A percentile compares a stretch with the other conserved stretches of the same genome.
phyloP scores from a whole-genome alignment of 2,113 vertebrate species.

The Bos javanicus region DNA sequence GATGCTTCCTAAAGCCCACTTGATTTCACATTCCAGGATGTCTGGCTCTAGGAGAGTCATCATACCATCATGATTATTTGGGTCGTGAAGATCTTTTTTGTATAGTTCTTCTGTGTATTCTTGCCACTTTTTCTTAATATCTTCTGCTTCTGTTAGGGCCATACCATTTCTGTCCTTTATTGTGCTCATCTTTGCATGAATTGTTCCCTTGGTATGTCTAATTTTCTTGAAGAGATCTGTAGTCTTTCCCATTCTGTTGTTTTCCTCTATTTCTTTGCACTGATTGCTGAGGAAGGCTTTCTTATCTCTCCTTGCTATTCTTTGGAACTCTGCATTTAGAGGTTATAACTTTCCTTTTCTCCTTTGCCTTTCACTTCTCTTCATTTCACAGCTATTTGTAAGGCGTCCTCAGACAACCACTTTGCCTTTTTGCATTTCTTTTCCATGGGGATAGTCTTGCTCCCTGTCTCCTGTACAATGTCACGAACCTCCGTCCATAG shows the following conservation, averaged over 20 bases:
- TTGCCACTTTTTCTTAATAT: neutral
- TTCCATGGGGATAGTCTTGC: neutral
- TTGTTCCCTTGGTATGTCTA: neutral
- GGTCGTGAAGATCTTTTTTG: neutral
- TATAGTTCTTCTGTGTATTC: neutral
- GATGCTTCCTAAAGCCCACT: neutral
- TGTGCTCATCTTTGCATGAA: neutral
- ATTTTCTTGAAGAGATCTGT: neutral
- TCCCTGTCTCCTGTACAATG: neutral
- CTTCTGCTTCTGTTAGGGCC: neutral
- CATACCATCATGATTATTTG: neutral
- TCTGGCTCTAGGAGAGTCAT: neutral
- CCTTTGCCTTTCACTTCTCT: neutral
- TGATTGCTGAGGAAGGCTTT: neutral
- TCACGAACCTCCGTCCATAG: neutral
- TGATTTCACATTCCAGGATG: neutral
- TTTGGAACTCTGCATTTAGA: neutral
- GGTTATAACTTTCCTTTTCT: neutral
- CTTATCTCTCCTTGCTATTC: neutral
- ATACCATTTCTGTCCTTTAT: neutral
- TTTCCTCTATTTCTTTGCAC: neutral
- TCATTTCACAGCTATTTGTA: neutral
- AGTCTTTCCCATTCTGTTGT: neutral
- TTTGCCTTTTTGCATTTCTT: neutral
- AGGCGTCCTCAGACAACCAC: neutral